Percentiles rank a stretch among this genome's conserved stretches.
Conservation (phyloP, 2,888 invertebrate species). For the Metalampra italica region DNA sequence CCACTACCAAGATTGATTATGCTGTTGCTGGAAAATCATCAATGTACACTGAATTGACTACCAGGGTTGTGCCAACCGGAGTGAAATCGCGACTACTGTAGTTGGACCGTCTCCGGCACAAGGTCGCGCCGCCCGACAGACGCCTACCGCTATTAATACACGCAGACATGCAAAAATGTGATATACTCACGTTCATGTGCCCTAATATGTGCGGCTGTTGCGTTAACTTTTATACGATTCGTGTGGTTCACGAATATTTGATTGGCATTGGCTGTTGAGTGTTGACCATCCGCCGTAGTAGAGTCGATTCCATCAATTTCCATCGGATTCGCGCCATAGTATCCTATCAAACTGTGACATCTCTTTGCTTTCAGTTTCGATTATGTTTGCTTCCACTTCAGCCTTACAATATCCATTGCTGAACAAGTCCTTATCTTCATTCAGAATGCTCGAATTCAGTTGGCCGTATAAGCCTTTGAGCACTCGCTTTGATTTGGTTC, state of each 20-base stretch:
- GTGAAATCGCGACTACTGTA: slow-evolving; percentile 31
- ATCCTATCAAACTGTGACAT: too few relatives aligned
- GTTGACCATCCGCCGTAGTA: not conserved
- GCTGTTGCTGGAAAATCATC: slow-evolving; percentile 10
- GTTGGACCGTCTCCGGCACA: slow-evolving; percentile 58
- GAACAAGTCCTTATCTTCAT: too few relatives aligned
- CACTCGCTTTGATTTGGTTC: too few relatives aligned
- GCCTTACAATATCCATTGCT: too few relatives aligned
- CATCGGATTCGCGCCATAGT: too few relatives aligned
- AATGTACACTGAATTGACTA: slow-evolving; percentile 19
- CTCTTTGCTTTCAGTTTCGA: too few relatives aligned
- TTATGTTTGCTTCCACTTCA: too few relatives aligned
- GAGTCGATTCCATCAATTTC: too few relatives aligned
- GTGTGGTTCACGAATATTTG: slow-evolving; percentile 6
- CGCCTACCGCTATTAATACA: slow-evolving; percentile 72
- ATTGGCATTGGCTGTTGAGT: slow-evolving; percentile 1
- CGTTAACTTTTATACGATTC: slow-evolving; percentile 20
- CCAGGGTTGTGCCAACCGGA: slow-evolving; percentile 9
- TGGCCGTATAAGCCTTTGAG: too few relatives aligned
- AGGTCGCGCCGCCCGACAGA: slow-evolving; percentile 60
- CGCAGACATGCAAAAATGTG: slow-evolving; percentile 71
- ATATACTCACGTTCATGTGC: slow-evolving; percentile 58
- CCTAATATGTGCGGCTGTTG: slow-evolving; percentile 43
- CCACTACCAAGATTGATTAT: not conserved
- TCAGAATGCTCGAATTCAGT: too few relatives aligned